Evolutionary conservation across 2,888 invertebrate genomes (phyloP), one percentile per base, ranked within the genome.

Genomic region (Carcina quercana): DNA sequence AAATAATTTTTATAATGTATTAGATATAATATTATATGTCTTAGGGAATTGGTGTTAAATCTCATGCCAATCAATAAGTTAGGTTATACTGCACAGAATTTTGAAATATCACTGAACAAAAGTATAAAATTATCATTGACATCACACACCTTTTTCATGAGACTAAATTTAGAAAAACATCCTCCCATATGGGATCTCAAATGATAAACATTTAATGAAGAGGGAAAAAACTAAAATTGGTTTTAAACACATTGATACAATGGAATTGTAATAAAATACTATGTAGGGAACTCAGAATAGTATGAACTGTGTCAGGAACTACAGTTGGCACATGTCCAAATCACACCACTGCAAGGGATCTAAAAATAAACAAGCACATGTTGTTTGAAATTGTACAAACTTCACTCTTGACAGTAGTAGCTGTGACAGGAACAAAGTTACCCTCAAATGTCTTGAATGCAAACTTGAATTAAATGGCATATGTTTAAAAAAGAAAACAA

Each of bases 161-260:
- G 53, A 59, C 62, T 72, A 47, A 71, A 70, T 76, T 82, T 82
- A 52, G 82, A 82, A 59, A 79, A 74, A 58, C 83, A 83, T 69
- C 69, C 69, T 59, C 83, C 83, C 83, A 83, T 83, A 75, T 49
- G 69, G 60, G 37, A 21, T 5, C 17, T 33, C 37, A 37, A 17
- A 5, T 5, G 5, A 7, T 17, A 24, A 24, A 24, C 12, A 24
- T 10, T n/a, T n/a, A n/a, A n/a, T n/a, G n/a, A n/a, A 13, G 10
- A 27, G 7, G 15, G 7, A 15, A 10, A 28, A 10, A 17, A 28
- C 10, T 8, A n/a, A 4, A 12, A 12, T 13, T n/a, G 5, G 7
- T 17, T 5, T 7, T 17, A 17, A 25, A 25, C 7, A 13, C 13
- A 25, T 12, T 7, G 13, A 5, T 7, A 12, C 13, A 11, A 25